Evolutionary conservation across 2,113 vertebrate genomes (phyloP), one percentile per base, ranked within the genome.

Genomic region (Sigmodon hispidus): DNA sequence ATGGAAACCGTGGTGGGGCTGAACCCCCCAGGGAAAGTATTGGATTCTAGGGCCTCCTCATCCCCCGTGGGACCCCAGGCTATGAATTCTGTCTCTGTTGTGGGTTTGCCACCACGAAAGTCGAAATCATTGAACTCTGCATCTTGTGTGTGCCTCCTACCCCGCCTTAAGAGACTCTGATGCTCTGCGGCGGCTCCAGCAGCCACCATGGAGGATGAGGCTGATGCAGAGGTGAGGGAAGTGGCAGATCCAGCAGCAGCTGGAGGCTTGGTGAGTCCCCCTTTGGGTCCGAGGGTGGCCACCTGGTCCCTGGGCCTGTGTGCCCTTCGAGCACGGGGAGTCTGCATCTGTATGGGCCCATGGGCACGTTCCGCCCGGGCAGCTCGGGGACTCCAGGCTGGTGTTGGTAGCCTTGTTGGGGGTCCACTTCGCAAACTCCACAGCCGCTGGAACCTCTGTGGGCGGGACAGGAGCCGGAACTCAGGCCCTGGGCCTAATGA

Each of bases 41-140:
- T 98, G 91, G 98, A 94, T 75, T 98, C 98, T 5, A 96, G 93
- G 65, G 94, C 96, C 57, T 98, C 98, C 97, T 98, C 98, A 13
- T 98, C 98, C 2, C 98, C 98, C 0, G 98, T 98, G 70, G 98
- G 98, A 7, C 98, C 98, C 98, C 98, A 99, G 69, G 98, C 97
- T 12, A 99, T 99, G 97, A 99, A 98, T 93, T 98, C 98, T 0
- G 98, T 97, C 95, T 98, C 95, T 0, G 90, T 93, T 0, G 98
- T 99, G 91, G 98, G 96, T 19, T 97, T 81, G 85, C 97, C 63
- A 1, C 96, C 98, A 36, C 92, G 61, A 0, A 96, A 95, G 61
- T 97, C 94, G 3, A 98, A 98, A 79, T 72, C 43, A 70, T 22
- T 31, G 63, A 97, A 50, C 1, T 21, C 55, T 0, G 87, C 48